phyloP scores from a whole-genome alignment of 2,888 invertebrate species.

The Eristalis pertinax region DNA sequence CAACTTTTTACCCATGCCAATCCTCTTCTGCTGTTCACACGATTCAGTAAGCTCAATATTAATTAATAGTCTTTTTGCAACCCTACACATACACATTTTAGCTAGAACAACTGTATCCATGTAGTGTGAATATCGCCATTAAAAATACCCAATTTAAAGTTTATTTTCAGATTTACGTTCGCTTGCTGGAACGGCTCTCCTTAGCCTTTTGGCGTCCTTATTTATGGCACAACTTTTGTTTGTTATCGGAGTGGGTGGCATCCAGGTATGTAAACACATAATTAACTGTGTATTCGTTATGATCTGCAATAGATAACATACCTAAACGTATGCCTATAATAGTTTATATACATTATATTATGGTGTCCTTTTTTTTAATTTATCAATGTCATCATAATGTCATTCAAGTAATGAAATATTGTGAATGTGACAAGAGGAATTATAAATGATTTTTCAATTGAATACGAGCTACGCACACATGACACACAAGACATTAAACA shows the following conservation, averaged over 20 bases:
- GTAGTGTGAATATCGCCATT: slow-evolving; percentile 46
- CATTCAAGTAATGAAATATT: slow-evolving; percentile 2
- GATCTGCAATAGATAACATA: slow-evolving; percentile 24
- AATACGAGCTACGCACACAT: background rate
- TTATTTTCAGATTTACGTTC: slow-evolving; percentile 86
- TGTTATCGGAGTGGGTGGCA: slow-evolving; percentile 86
- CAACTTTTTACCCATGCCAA: background rate
- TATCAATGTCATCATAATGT: slow-evolving; percentile 26
- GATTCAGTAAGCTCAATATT: slow-evolving; percentile 38
- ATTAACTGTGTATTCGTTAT: slow-evolving; percentile 29
- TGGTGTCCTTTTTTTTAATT: background rate
- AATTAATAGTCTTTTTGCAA: slow-evolving; percentile 46
- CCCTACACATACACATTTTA: slow-evolving; percentile 27
- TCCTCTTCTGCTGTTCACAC: slow-evolving; percentile 9
- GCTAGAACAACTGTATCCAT: slow-evolving; percentile 28
- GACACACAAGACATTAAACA: background rate
- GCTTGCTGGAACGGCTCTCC: slow-evolving; percentile 85
- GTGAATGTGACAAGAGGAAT: slow-evolving; percentile 3
- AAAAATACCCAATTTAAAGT: slow-evolving; percentile 78
- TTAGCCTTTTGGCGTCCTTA: slow-evolving; percentile 86
- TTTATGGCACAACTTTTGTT: slow-evolving; percentile 87
- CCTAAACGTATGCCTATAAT: background rate
- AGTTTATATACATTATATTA: background rate
- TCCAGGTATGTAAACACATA: slow-evolving; percentile 82
- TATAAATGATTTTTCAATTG: slow-evolving; percentile 34